Conservation (phyloP, 2,797 vertebrate genomes). For the Pterois miles region DNA sequence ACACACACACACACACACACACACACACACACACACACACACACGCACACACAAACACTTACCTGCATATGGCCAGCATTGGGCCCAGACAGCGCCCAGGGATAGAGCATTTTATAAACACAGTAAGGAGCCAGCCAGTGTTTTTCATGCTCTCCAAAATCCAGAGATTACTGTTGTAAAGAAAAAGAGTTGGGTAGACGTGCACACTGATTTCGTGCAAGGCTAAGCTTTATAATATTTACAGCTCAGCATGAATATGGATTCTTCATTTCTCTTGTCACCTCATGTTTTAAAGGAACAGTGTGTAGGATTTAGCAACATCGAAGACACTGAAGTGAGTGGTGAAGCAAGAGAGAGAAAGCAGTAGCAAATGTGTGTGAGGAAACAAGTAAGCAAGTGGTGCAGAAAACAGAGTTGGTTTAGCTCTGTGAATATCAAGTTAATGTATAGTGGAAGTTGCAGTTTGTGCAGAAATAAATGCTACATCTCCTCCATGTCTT, state of each 20-base stretch:
- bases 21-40: slow-evolving; percentile 49
- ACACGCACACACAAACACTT: slow-evolving; percentile 52
- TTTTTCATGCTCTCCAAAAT: slow-evolving; percentile 48
- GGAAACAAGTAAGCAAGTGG: no score
- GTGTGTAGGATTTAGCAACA: no score
- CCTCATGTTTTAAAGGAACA: background rate
- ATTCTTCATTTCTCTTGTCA: slow-evolving; percentile 3
- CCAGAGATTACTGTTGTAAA: slow-evolving; percentile 32
- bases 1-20: slow-evolving; percentile 48
- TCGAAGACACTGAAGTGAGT: no score
- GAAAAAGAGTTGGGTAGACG: slow-evolving; percentile 3
- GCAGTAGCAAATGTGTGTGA: no score
- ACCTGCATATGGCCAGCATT: slow-evolving; percentile 19
- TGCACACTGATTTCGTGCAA: slow-evolving; percentile 12
- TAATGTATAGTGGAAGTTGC: no score
- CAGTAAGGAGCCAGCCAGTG: slow-evolving; percentile 31
- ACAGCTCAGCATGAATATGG: background rate
- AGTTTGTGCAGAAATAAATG: no score
- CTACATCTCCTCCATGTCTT: no score
- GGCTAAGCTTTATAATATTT: background rate
- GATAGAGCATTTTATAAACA: slow-evolving; percentile 53
- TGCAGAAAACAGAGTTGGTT: no score
- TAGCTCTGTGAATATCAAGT: no score
- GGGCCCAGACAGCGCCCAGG: slow-evolving; percentile 27
- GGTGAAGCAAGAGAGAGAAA: no score